Base-by-base conservation (phyloP, 2,113 vertebrate species). In the Corythornis madagascariensis region DNA sequence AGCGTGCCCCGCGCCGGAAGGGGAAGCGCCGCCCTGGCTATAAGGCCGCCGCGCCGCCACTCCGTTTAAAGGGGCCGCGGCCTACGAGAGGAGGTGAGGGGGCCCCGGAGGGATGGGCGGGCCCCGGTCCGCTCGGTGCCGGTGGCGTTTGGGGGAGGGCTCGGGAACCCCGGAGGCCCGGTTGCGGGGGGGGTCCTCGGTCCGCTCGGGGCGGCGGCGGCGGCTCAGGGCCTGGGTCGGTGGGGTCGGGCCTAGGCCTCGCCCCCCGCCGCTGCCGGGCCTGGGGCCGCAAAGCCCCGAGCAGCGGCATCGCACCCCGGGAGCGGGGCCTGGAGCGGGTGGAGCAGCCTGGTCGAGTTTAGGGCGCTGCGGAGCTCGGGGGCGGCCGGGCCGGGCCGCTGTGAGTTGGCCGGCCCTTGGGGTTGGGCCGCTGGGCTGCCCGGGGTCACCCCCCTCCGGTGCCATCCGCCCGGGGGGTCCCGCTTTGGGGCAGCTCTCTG, bases 401-500 rank as follows among this genome's bases (percentile, higher is more conserved):
- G 26, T 1, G 50, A 52, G 24, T 52, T 25, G 33, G 63, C 6
- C 47, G 4, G 67, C 40, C 5, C 33, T 28, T 19, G 2, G 55
- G 13, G 29, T 11, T 10, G 63, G 4, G 47, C 45, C 3, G 2
- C 6, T 13, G 55, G 47, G 50, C 8, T 12, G 69, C 3, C 6
- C 9, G 35, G 43, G 48, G 38, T 24, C 47, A 2, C 2, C 31
- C n/a, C 9, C 14, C 25, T 2, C 25, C 33, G 2, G 28, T 4
- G 60, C 71, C 17, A 56, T 31, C 17, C 38, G 9, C 47, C 7
- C 3, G 4, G 10, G 43, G 45, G n/a, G 16, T 11, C 64, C 13
- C 0, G 5, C 0, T 15, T 11, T 7, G 57, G 26, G 50, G 7
- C 13, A 2, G 2, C 52, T 5, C 2, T 4, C 4, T 1, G n/a